These are phyloP conservation scores for Trimorus sp. DNA, from an alignment of 2,888 invertebrate genomes.

Conservation along the genomic window DNA sequence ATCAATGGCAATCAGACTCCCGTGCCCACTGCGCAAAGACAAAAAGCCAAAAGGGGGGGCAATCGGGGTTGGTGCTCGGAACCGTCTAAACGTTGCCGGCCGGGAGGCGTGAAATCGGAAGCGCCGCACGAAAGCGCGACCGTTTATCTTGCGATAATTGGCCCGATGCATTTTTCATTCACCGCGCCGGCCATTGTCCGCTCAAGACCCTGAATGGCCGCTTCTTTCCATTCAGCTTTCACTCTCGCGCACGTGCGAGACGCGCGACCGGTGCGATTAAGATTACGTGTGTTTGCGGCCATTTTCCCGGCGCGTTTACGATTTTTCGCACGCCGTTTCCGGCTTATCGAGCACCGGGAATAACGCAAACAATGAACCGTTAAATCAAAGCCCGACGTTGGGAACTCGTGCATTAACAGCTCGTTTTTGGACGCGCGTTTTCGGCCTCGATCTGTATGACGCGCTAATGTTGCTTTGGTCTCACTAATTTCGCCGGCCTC, in stretches of 20 bases:
- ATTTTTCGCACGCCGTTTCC: neutral
- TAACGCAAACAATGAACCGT: slow-evolving; percentile 24
- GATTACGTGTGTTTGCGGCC: slow-evolving; percentile 1
- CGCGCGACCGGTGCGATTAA: neutral
- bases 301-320: too few species aligned
- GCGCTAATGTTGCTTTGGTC: slow-evolving; percentile 34
- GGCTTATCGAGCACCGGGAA: neutral
- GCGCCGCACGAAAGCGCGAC: too few species aligned
- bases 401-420: slow-evolving; percentile 22
- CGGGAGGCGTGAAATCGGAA: neutral
- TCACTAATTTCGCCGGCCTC: slow-evolving; percentile 43
- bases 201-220: slow-evolving; percentile 37
- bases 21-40: too few species aligned
- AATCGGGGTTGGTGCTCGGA: too few species aligned
- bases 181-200: slow-evolving; percentile 31
- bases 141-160: too few species aligned
- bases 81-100: slow-evolving; percentile 15
- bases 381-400: slow-evolving; percentile 37
- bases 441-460: slow-evolving; percentile 17
- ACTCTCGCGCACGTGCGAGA: slow-evolving; percentile 4
- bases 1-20: slow-evolving; percentile 56
- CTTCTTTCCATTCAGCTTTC: slow-evolving; percentile 36
- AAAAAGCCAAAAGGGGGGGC: too few species aligned
- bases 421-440: slow-evolving; percentile 36
- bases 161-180: neutral